Conservation (phyloP, 1,140 invertebrate genomes). For the Drosophila jambulina region DNA sequence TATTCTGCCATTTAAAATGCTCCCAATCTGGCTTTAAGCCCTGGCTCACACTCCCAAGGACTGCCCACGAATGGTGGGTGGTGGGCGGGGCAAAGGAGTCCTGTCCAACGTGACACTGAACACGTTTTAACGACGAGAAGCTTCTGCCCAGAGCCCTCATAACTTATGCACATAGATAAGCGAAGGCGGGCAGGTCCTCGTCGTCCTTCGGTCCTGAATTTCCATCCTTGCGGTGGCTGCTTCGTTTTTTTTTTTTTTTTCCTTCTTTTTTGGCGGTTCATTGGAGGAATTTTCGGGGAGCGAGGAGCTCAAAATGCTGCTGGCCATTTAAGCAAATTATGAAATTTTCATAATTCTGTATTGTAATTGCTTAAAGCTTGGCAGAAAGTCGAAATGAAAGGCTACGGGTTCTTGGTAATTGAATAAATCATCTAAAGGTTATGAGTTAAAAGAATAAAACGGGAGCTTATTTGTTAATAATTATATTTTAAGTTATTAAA, state of each 20-base stretch:
- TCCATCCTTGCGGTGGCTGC: constrained; percentile 36
- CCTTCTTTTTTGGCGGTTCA: constrained; percentile 4
- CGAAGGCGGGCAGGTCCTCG: constrained; percentile 36
- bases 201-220: constrained; percentile 8
- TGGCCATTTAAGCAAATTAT: constrained; percentile 75
- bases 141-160: constrained; percentile 60
- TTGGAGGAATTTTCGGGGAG: constrained; percentile 6
- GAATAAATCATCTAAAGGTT: constrained; percentile 6
- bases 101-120: constrained; percentile 72
- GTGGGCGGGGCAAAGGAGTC: neutral
- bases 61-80: neutral
- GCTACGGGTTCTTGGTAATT: neutral
- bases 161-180: constrained; percentile 84
- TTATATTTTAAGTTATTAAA: neutral
- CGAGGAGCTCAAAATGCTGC: constrained; percentile 30
- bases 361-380: constrained; percentile 65
- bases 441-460: neutral
- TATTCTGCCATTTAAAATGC: constrained; percentile 72
- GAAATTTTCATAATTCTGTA: constrained; percentile 72
- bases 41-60: neutral
- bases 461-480: neutral
- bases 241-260: constrained; percentile 14
- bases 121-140: constrained; percentile 70
- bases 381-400: constrained; percentile 43
- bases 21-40: constrained; percentile 46